Evolutionary conservation across 2,797 vertebrate species (phyloP).

Genomic region (Rhynchotus rufescens): DNA sequence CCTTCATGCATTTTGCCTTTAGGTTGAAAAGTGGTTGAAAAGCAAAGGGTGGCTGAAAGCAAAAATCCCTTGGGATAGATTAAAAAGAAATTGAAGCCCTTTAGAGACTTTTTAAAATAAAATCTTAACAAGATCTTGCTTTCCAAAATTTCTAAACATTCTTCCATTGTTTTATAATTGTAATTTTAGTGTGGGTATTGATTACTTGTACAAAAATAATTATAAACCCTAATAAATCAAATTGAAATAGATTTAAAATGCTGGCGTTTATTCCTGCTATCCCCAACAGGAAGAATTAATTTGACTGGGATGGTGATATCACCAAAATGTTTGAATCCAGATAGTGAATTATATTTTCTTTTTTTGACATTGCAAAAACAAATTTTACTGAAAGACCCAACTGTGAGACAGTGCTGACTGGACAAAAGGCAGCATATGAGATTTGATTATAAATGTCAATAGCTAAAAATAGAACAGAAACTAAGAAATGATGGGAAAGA

Average conservation of each 20-base stretch:
- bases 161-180: conserved; percentile 43
- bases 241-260: conserved; percentile 24
- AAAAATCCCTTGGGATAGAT: background rate
- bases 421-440: background rate
- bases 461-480: conserved; percentile 18
- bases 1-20: background rate
- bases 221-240: conserved; percentile 52
- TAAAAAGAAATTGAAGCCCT: conserved; percentile 20
- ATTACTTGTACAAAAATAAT: conserved; percentile 59
- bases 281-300: conserved; percentile 2
- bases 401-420: background rate
- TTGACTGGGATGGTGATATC: background rate
- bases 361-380: background rate
- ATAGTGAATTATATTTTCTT: background rate
- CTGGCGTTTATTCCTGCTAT: conserved; percentile 8
- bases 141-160: conserved; percentile 35
- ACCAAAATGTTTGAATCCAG: background rate
- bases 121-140: conserved; percentile 11
- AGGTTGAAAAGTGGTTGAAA: no score
- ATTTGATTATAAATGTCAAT: conserved; percentile 11
- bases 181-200: conserved; percentile 45
- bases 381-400: conserved; percentile 20
- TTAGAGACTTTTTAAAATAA: background rate
- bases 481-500: background rate
- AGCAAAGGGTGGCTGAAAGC: background rate